A percentile compares a stretch with the other conserved stretches of the same genome.
phyloP scores from a whole-genome alignment of 23 tunicate species.

The Oikopleura dioica region DNA sequence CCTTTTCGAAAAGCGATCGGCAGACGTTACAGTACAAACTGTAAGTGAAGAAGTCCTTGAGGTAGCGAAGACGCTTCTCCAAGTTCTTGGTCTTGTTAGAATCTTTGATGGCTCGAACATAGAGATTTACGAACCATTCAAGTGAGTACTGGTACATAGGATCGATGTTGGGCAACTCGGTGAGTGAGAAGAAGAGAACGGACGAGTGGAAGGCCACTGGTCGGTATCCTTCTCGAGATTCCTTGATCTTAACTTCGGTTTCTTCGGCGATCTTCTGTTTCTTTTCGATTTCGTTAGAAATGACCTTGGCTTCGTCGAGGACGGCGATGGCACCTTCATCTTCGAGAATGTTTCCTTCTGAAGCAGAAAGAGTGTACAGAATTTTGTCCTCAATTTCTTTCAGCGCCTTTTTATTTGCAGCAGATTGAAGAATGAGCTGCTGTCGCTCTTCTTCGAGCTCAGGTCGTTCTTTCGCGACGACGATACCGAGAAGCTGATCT shows the following conservation, averaged over 20 bases:
- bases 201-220: slow-evolving; percentile 93
- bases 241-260: slow-evolving; percentile 77
- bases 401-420: slow-evolving; percentile 77
- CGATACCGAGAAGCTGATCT: slow-evolving; percentile 90
- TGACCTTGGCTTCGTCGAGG: slow-evolving; percentile 74
- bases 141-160: slow-evolving; percentile 97
- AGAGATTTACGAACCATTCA: slow-evolving; percentile 85
- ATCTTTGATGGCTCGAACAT: slow-evolving; percentile 53
- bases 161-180: slow-evolving; percentile 91
- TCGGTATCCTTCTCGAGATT: slow-evolving; percentile 96
- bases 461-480: slow-evolving; percentile 96
- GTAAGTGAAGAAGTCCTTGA: slow-evolving; percentile 98
- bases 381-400: slow-evolving; percentile 97
- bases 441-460: slow-evolving; percentile 94
- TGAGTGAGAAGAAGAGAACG: slow-evolving; percentile 81
- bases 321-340: slow-evolving; percentile 78
- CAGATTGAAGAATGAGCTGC: slow-evolving; percentile 63
- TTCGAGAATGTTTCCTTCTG: slow-evolving; percentile 97
- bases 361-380: slow-evolving; percentile 73
- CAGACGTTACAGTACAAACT: slow-evolving; percentile 92
- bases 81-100: slow-evolving; percentile 78
- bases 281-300: slow-evolving; percentile 86
- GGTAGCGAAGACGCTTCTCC: slow-evolving; percentile 69
- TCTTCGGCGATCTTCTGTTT: slow-evolving; percentile 86
- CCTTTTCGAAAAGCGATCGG: slow-evolving; percentile 89